Percentiles rank a stretch among this genome's conserved stretches.
Conservation (phyloP, 2,113 vertebrate species). For the Callaeas wilsoni region DNA sequence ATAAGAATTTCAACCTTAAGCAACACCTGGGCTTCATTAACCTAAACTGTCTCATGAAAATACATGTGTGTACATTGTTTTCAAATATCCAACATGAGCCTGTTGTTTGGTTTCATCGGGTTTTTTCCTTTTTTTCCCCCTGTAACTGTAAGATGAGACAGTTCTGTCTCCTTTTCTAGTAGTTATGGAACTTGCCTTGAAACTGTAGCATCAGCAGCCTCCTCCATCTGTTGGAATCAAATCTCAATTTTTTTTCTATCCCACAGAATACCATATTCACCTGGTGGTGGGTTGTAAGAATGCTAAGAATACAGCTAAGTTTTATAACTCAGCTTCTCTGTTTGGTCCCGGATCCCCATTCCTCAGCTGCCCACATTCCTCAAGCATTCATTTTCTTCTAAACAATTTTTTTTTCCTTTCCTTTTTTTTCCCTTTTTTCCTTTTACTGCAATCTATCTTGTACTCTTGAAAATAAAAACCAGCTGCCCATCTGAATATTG, state of each 20-base stretch:
- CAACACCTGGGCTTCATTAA: not conserved
- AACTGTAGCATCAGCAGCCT: not conserved
- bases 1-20: not conserved
- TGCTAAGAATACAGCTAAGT: not conserved
- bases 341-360: not conserved
- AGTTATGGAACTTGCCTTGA: not conserved
- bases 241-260: not conserved
- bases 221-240: not conserved
- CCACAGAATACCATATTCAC: not conserved
- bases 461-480: not conserved
- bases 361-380: not conserved
- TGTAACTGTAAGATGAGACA: not conserved
- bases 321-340: not conserved
- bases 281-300: not conserved
- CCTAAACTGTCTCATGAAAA: not conserved
- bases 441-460: not conserved
- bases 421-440: accelerated
- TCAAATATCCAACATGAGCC: not conserved
- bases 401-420: not conserved
- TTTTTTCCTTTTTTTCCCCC: accelerated
- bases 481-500: not conserved
- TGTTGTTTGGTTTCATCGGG: not conserved
- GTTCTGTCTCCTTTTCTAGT: not conserved
- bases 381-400: not conserved
- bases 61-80: not conserved